Percentiles rank a stretch among this genome's conserved stretches.
Evolutionary conservation across 2,888 invertebrate genomes (phyloP).

Genomic region (Girardia tigrina): DNA sequence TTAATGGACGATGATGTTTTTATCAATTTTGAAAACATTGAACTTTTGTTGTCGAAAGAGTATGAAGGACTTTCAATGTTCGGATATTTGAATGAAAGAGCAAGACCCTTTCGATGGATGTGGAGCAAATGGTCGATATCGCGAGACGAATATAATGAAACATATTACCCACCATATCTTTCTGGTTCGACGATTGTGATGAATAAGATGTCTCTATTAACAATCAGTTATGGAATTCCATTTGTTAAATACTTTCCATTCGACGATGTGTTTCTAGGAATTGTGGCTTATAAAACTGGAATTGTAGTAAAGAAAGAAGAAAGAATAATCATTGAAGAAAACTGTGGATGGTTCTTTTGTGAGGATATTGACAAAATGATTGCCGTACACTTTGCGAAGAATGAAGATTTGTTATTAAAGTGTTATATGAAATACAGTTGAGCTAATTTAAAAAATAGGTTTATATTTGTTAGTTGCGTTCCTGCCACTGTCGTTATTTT

Average conservation of each 20-base stretch:
- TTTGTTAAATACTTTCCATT: conserved; percentile 5
- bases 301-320: no score
- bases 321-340: no score
- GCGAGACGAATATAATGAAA: neutral
- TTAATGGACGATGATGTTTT: neutral
- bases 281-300: neutral
- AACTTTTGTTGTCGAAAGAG: neutral
- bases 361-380: no score
- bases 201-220: neutral
- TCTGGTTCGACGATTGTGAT: neutral
- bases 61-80: neutral
- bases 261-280: neutral
- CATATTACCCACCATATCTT: neutral
- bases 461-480: no score
- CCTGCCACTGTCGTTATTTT: no score
- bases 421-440: no score
- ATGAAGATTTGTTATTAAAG: no score
- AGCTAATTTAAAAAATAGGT: no score
- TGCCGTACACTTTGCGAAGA: no score
- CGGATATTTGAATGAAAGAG: neutral
- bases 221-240: neutral
- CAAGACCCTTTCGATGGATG: neutral
- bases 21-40: neutral
- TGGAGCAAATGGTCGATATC: neutral
- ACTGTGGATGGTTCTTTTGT: no score